Conservation (phyloP, 2,113 vertebrate species). For the Tragelaphus buxtoni region DNA sequence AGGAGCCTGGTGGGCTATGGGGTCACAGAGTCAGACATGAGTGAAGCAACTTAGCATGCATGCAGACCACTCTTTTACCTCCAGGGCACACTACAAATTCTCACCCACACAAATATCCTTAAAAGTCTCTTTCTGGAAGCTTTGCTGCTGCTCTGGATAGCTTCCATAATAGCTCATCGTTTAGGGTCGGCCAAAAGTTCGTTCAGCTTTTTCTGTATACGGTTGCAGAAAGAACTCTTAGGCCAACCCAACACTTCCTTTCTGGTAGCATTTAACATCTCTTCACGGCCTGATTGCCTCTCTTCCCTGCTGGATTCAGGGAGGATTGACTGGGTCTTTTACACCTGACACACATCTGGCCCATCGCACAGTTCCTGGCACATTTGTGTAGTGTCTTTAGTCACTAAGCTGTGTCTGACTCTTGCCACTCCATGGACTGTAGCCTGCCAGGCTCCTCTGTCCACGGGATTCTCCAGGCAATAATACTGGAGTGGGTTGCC, state of each 20-base stretch:
- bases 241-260: not conserved
- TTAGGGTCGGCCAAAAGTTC: not conserved
- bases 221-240: not conserved
- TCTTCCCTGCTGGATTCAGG: not conserved
- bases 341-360: not conserved
- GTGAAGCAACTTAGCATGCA: not conserved
- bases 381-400: not conserved
- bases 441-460: not conserved
- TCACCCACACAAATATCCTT: not conserved
- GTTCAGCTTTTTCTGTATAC: not conserved
- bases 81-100: not conserved
- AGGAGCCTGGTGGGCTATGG: not conserved
- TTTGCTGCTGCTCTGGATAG: not conserved
- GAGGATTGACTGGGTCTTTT: not conserved
- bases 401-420: not conserved
- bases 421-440: rapidly evolving
- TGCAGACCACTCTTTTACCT: not conserved
- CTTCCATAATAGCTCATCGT: not conserved
- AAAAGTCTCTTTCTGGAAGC: not conserved
- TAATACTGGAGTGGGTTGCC: not conserved
- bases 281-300: not conserved
- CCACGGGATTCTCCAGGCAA: not conserved
- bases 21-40: not conserved
- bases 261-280: not conserved
- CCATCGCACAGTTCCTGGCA: not conserved